phyloP scores from a whole-genome alignment of 1,140 invertebrate genomes.

The Conopomorpha cramerella region DNA sequence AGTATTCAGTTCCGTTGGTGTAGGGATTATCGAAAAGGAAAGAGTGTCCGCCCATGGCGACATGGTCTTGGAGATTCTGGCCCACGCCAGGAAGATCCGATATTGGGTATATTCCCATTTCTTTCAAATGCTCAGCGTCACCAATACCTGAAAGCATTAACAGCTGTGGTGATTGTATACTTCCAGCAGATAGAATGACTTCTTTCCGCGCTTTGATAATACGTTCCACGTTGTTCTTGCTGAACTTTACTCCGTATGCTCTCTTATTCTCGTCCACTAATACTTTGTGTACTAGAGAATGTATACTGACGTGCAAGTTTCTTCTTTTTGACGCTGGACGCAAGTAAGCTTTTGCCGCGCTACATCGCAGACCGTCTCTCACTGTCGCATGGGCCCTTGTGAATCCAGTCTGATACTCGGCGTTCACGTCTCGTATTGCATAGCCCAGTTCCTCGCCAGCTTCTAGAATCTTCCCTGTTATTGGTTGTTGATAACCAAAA shows the following conservation, averaged over 20 bases:
- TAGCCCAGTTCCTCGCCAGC: conserved; percentile 76
- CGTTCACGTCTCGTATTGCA: conserved; percentile 73
- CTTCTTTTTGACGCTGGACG: conserved; percentile 67
- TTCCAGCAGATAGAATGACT: conserved; percentile 74
- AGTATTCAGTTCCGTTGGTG: conserved; percentile 50
- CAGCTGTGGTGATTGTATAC: conserved; percentile 76
- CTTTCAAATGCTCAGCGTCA: conserved; percentile 65
- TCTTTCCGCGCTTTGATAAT: conserved; percentile 65
- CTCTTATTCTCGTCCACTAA: conserved; percentile 62
- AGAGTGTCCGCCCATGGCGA: conserved; percentile 66
- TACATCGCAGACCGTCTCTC: conserved; percentile 81
- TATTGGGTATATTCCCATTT: conserved; percentile 62
- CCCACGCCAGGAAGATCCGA: conserved; percentile 76
- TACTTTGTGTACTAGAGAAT: conserved; percentile 69
- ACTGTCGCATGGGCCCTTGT: conserved; percentile 75
- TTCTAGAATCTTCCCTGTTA: conserved; percentile 68
- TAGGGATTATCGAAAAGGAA: conserved; percentile 61
- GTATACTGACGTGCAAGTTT: conserved; percentile 75
- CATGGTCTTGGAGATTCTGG: conserved; percentile 79
- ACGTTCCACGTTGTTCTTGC: conserved; percentile 46
- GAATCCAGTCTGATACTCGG: conserved; percentile 74
- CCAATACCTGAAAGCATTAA: conserved; percentile 83
- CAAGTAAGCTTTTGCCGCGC: conserved; percentile 81
- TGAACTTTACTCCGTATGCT: conserved; percentile 69
- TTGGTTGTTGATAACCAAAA: conserved; percentile 65